Conservation (phyloP, 1,140 invertebrate species). For the Idris sp. region DNA sequence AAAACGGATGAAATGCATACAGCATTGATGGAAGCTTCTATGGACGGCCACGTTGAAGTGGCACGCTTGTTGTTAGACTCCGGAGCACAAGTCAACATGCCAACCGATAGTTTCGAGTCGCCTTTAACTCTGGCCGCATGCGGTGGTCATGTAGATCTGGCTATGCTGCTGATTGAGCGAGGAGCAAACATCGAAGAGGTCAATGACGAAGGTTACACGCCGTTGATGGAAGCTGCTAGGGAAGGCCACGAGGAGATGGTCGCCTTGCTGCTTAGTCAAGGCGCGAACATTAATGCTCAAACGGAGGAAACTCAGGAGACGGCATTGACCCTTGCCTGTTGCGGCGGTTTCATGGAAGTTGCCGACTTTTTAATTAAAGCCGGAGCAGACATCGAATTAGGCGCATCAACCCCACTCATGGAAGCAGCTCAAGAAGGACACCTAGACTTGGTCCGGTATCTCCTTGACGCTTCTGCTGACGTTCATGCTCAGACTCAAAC, state of each 20-base stretch:
- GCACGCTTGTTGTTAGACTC: constrained; percentile 94
- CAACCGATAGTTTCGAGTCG: constrained; percentile 99
- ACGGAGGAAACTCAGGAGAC: constrained; percentile 99
- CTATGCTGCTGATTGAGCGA: constrained; percentile 94
- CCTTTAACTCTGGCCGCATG: constrained; percentile 98
- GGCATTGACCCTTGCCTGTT: constrained; percentile 96
- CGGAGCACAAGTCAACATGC: constrained; percentile 99
- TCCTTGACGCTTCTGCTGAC: constrained; percentile 91
- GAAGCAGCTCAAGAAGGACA: constrained; percentile 99
- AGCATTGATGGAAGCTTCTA: constrained; percentile 99
- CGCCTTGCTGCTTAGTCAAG: constrained; percentile 93
- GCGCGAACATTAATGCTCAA: constrained; percentile 97
- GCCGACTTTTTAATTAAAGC: constrained; percentile 97
- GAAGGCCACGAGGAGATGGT: constrained; percentile 99
- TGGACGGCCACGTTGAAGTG: constrained; percentile 99
- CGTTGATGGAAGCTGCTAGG: constrained; percentile 98
- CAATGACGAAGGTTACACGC: constrained; percentile 99
- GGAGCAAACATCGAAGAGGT: constrained; percentile 99
- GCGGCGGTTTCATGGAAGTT: constrained; percentile 98
- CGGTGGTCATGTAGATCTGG: constrained; percentile 98
- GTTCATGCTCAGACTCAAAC: constrained; percentile 96
- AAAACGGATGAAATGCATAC: constrained; percentile 99
- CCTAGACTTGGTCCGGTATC: constrained; percentile 92
- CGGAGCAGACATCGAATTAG: constrained; percentile 96
- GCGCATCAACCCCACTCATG: constrained; percentile 98